These are phyloP conservation scores for Brienomyrus longianalis DNA, from an alignment of 2,113 vertebrate species.

Conservation along the genomic window DNA sequence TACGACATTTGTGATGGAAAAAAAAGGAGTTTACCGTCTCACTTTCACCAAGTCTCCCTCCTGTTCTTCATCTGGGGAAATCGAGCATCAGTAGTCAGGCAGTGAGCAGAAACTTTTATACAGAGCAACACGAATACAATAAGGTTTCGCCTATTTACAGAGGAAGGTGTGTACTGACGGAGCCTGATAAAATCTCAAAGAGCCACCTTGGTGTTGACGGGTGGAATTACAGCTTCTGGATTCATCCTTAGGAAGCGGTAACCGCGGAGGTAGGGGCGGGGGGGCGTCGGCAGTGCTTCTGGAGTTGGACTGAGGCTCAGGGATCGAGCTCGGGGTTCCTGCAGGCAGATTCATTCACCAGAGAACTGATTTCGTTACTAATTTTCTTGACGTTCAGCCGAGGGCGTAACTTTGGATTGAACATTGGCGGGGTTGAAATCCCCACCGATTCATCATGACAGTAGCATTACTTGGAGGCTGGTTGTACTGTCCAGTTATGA, in stretches of 20 bases:
- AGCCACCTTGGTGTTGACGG: neutral
- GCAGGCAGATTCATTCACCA: neutral
- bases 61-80: neutral
- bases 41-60: neutral
- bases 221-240: neutral
- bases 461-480: too few relatives aligned
- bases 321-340: neutral
- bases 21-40: neutral
- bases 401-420: too few relatives aligned
- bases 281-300: conserved; percentile 11
- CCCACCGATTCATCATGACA: too few relatives aligned
- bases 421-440: too few relatives aligned
- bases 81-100: neutral
- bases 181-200: neutral
- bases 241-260: neutral
- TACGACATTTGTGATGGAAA: neutral
- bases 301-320: neutral
- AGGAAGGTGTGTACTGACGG: neutral
- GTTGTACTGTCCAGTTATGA: too few relatives aligned
- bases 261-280: conserved; percentile 11
- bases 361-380: neutral
- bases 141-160: neutral
- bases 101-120: neutral
- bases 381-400: neutral
- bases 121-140: neutral